Percentiles rank a stretch among this genome's conserved stretches.
phyloP scores from a whole-genome alignment of 1,140 invertebrate species.

The Nephila pilipes region DNA sequence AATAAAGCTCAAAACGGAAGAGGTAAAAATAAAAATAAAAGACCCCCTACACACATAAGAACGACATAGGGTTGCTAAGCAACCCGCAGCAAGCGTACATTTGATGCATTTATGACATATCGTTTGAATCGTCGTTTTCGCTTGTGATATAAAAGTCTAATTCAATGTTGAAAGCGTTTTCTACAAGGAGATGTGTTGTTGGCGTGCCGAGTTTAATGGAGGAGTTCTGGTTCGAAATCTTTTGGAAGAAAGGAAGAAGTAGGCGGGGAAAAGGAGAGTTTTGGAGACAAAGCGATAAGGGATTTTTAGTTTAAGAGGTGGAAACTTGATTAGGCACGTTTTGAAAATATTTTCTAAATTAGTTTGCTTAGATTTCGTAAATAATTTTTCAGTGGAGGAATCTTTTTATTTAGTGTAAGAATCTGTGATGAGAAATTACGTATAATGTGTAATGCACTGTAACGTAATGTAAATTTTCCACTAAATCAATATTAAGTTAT shows the following conservation, averaged over 20 bases:
- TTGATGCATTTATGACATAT: constrained; percentile 70
- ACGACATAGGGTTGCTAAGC: constrained; percentile 48
- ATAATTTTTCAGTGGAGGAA: not conserved
- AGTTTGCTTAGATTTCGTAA: not conserved
- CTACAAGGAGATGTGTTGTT: not conserved
- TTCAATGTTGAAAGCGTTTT: constrained; percentile 44
- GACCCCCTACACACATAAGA: too few relatives aligned
- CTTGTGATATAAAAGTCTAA: constrained; percentile 58
- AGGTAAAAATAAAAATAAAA: constrained; percentile 4
- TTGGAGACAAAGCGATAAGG: not conserved
- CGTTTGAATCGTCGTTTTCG: constrained; percentile 53
- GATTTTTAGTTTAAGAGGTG: too few relatives aligned
- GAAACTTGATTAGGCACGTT: constrained; percentile 25
- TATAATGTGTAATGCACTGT: too few relatives aligned
- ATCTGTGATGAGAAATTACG: not conserved
- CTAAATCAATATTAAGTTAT: too few relatives aligned
- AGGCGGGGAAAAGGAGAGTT: constrained; percentile 1
- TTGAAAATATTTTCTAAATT: not conserved
- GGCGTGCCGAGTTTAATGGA: constrained; percentile 19
- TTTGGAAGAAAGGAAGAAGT: not conserved
- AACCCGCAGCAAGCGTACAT: not conserved
- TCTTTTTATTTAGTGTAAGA: not conserved
- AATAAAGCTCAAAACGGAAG: not conserved
- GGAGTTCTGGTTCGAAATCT: not conserved
- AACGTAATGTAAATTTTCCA: too few relatives aligned